Percentiles rank a stretch among this genome's conserved stretches.
phyloP scores from a whole-genome alignment of 2,888 invertebrate species.

The Xestia ashworthii region DNA sequence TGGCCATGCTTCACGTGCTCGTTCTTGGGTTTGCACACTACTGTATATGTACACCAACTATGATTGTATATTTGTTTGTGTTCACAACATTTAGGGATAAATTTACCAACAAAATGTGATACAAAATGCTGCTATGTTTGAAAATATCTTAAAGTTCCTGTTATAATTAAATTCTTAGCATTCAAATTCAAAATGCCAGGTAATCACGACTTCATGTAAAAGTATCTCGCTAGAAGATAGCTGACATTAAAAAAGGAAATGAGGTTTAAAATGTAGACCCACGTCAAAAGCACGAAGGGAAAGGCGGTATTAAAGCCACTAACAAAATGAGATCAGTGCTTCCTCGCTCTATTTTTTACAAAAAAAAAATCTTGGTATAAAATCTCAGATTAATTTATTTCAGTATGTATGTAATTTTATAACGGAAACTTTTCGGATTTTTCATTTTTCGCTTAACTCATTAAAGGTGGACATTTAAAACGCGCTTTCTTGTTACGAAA shows the following conservation, averaged over 20 bases:
- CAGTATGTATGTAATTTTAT: not conserved
- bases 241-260: constrained; percentile 29
- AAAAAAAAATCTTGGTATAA: not conserved
- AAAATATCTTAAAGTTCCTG: not conserved
- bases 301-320: not conserved
- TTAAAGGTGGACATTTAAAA: constrained; percentile 15
- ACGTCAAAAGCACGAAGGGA: constrained; percentile 1
- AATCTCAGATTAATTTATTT: constrained; percentile 1
- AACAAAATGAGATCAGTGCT: constrained; percentile 25
- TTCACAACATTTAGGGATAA: not conserved
- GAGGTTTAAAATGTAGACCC: constrained; percentile 15
- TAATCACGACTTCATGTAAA: constrained; percentile 2
- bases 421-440: not conserved
- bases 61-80: not conserved
- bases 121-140: not conserved
- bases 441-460: not conserved
- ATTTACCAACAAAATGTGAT: not conserved
- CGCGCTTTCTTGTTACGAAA: constrained; percentile 12
- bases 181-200: not conserved
- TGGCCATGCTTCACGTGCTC: constrained; percentile 2
- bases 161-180: not conserved
- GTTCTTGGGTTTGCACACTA: not conserved
- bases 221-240: constrained; percentile 2
- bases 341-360: not conserved
- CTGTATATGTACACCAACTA: not conserved